These are phyloP conservation scores for Aphaenogaster ashmeadi DNA, from an alignment of 1,140 invertebrate genomes.

Conservation along the genomic window DNA sequence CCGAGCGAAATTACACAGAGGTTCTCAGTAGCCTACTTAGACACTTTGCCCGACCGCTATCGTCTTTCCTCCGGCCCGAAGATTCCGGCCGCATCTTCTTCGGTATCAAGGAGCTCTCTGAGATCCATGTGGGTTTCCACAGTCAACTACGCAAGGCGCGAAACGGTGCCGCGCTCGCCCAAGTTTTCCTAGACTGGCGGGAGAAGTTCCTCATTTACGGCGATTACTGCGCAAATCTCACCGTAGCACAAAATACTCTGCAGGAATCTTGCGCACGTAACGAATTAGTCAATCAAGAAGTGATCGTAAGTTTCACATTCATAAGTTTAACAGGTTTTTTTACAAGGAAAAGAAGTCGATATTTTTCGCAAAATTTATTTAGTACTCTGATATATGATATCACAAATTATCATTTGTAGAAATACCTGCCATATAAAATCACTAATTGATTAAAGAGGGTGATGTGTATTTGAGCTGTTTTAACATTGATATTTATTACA, in stretches of 20 bases:
- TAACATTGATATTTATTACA: conserved; percentile 85
- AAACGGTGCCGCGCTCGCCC: conserved; percentile 85
- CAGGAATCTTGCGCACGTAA: conserved; percentile 91
- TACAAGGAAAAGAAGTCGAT: background rate
- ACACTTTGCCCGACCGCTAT: conserved; percentile 94
- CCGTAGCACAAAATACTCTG: conserved; percentile 92
- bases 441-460: background rate
- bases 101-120: conserved; percentile 95
- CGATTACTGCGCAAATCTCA: conserved; percentile 97
- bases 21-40: conserved; percentile 95
- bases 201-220: conserved; percentile 97
- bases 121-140: conserved; percentile 95
- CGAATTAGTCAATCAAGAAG: conserved; percentile 88
- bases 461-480: background rate
- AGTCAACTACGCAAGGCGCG: conserved; percentile 92
- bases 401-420: background rate
- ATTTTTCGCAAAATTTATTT: conserved; percentile 15
- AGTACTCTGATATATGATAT: background rate
- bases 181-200: conserved; percentile 96
- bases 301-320: conserved; percentile 85
- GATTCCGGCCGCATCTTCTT: conserved; percentile 95
- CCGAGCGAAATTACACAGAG: conserved; percentile 98
- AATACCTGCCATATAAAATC: background rate
- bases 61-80: conserved; percentile 90
- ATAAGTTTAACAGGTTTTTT: background rate